phyloP scores from a whole-genome alignment of 2,797 vertebrate genomes.

The Nyctibius grandis region DNA sequence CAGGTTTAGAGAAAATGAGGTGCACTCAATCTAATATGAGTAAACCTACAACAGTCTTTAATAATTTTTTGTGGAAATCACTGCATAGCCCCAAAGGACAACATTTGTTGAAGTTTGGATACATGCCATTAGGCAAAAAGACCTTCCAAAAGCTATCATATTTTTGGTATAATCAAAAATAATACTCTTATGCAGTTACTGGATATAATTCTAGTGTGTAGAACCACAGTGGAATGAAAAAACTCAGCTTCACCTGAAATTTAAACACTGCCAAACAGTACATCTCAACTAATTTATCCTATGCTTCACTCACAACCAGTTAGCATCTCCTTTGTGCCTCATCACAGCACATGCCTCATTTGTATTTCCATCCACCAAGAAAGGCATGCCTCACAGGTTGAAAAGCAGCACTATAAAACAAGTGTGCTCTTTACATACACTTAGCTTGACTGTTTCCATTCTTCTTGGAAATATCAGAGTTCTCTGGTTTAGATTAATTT shows the following conservation, averaged over 20 bases:
- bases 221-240: background rate
- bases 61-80: background rate
- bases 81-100: background rate
- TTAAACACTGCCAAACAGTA: background rate
- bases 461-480: background rate
- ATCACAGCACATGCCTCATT: background rate
- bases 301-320: background rate
- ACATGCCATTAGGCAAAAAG: background rate
- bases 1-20: background rate
- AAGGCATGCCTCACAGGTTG: background rate
- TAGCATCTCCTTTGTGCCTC: slow-evolving; percentile 11
- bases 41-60: background rate
- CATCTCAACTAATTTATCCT: background rate
- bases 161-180: background rate
- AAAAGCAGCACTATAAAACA: background rate
- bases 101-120: background rate
- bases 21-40: background rate
- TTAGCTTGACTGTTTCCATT: background rate
- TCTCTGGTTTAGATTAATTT: slow-evolving; percentile 51
- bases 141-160: background rate
- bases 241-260: background rate
- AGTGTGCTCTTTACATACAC: background rate
- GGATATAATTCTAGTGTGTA: background rate
- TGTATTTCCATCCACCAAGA: slow-evolving; percentile 1
- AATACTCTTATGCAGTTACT: background rate